Conservation (phyloP, 2,113 vertebrate genomes). For the Chrysemys picta region DNA sequence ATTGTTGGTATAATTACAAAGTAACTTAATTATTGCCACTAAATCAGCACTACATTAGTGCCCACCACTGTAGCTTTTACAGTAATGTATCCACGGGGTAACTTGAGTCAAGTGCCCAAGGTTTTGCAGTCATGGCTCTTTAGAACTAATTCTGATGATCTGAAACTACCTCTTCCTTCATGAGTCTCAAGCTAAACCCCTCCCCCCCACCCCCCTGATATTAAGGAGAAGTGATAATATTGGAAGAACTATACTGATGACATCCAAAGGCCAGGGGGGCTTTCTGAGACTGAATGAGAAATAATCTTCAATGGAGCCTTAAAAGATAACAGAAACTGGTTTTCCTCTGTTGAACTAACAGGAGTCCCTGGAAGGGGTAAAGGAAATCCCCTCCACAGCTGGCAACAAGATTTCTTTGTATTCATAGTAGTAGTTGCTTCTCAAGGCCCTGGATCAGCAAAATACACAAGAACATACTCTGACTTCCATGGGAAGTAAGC, state of each 20-base stretch:
- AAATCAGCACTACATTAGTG: background rate
- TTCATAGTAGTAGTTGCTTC: conserved; percentile 15
- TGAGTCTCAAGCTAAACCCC: background rate
- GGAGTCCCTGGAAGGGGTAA: background rate
- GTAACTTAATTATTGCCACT: conserved; percentile 25
- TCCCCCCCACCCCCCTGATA: background rate
- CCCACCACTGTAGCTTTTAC: background rate
- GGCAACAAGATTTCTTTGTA: background rate
- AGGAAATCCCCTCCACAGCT: background rate
- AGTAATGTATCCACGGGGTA: background rate
- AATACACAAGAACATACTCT: background rate
- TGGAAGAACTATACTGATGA: background rate
- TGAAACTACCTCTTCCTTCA: background rate
- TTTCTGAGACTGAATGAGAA: background rate
- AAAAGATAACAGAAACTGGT: background rate
- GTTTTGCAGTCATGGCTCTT: background rate
- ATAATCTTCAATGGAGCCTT: background rate
- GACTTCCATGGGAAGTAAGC: conserved; percentile 52
- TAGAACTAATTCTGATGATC: background rate
- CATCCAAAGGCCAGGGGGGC: background rate
- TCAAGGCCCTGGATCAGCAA: conserved; percentile 41
- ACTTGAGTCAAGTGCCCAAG: fast-evolving
- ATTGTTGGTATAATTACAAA: conserved; percentile 51
- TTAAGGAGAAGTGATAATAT: background rate
- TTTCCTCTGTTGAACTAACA: background rate